phyloP scores from a whole-genome alignment of 2,888 invertebrate genomes.

The Chelonus formosanus region DNA sequence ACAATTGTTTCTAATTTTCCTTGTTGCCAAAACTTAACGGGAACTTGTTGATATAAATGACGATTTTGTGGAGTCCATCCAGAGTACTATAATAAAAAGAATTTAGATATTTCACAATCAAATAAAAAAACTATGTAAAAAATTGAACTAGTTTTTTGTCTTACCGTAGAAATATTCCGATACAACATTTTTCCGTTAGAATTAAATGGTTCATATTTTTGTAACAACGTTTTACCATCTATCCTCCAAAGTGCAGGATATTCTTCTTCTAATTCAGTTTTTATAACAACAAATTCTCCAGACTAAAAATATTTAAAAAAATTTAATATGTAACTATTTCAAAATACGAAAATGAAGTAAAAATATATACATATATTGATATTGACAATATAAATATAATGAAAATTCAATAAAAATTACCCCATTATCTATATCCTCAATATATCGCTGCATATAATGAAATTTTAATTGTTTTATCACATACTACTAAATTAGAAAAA shows the following conservation, averaged over 20 bases:
- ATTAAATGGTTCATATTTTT: slow-evolving; percentile 85
- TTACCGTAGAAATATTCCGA: slow-evolving; percentile 86
- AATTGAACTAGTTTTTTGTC: slow-evolving; percentile 39
- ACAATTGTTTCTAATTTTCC: slow-evolving; percentile 81
- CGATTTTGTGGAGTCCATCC: slow-evolving; percentile 86
- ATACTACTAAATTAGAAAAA: slow-evolving; percentile 18
- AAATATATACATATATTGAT: slow-evolving; percentile 1
- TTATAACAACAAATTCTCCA: slow-evolving; percentile 88
- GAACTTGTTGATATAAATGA: slow-evolving; percentile 81
- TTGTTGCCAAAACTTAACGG: slow-evolving; percentile 79
- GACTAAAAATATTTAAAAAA: slow-evolving; percentile 69
- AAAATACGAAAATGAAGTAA: slow-evolving; percentile 1
- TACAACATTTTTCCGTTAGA: slow-evolving; percentile 84
- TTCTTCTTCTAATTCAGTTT: slow-evolving; percentile 81
- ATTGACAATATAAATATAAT: neutral
- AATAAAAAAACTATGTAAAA: neutral
- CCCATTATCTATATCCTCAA: slow-evolving; percentile 53
- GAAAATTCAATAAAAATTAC: slow-evolving; percentile 45
- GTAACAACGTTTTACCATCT: slow-evolving; percentile 83
- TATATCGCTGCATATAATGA: slow-evolving; percentile 51
- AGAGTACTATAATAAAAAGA: slow-evolving; percentile 72
- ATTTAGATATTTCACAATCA: neutral
- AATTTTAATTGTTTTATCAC: slow-evolving; percentile 22
- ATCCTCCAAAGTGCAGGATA: slow-evolving; percentile 92
- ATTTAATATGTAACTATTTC: slow-evolving; percentile 7